Evolutionary conservation across 2,888 invertebrate genomes (phyloP).

Genomic region (Ernsta delagoae): DNA sequence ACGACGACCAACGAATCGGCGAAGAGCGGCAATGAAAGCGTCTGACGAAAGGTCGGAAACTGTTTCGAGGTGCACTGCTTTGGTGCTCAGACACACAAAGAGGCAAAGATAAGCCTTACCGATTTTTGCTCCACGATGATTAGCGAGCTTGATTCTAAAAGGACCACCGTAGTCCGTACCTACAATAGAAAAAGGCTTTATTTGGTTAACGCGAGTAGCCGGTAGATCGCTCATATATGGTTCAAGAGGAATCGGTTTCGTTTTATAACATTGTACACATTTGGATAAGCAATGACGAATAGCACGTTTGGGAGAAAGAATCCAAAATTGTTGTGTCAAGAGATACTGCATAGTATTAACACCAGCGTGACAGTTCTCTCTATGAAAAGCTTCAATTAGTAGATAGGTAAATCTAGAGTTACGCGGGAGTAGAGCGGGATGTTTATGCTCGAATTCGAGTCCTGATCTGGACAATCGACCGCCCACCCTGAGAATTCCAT

Average conservation of each 20-base stretch:
- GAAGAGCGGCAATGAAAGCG: constrained; percentile 17
- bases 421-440: constrained; percentile 3
- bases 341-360: constrained; percentile 5
- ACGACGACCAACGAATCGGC: constrained; percentile 19
- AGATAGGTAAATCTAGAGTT: background rate
- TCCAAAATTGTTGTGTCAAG: constrained; percentile 1
- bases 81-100: constrained; percentile 9
- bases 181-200: background rate
- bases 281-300: constrained; percentile 1
- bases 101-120: constrained; percentile 6
- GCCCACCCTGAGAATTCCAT: too few species aligned
- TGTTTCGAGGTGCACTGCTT: background rate
- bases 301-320: background rate
- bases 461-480: too few species aligned
- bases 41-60: constrained; percentile 18
- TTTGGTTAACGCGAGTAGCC: background rate
- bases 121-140: background rate
- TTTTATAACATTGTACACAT: background rate
- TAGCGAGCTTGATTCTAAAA: constrained; percentile 1
- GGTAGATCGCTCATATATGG: constrained; percentile 5
- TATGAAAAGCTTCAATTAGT: background rate
- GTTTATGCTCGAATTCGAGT: constrained; percentile 8
- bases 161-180: constrained; percentile 7
- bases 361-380: constrained; percentile 3
- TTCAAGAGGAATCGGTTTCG: constrained; percentile 1